Conservation (phyloP, 2,797 vertebrate species). For the Poeciliopsis gracilis region DNA sequence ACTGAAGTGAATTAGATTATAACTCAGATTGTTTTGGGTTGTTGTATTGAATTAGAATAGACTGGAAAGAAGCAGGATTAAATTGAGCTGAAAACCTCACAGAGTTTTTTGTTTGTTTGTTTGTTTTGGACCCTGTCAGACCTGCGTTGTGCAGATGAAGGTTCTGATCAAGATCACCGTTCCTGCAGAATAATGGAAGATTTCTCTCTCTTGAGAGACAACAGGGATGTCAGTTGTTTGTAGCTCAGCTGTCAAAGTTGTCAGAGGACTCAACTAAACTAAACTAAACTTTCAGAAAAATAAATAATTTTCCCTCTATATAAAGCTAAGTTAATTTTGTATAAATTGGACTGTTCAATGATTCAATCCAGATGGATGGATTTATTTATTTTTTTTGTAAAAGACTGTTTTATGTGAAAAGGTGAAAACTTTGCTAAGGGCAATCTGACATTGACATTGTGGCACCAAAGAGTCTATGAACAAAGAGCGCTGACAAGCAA, state of each 20-base stretch:
- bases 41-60: background rate
- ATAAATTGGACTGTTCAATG: background rate
- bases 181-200: background rate
- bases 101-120: background rate
- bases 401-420: background rate
- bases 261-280: background rate
- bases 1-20: background rate
- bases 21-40: background rate
- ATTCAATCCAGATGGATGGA: background rate
- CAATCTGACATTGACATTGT: background rate
- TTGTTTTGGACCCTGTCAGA: constrained; percentile 3
- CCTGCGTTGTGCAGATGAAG: background rate
- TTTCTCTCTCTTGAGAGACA: background rate
- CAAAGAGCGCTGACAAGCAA: background rate
- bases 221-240: background rate
- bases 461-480: background rate
- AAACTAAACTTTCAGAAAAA: background rate
- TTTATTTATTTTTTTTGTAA: background rate
- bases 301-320: background rate
- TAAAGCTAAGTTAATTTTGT: background rate
- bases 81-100: background rate
- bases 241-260: background rate
- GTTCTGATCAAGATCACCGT: background rate
- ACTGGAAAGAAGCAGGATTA: background rate
- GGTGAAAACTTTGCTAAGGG: background rate